Conservation (phyloP, 2,797 vertebrate genomes). For the Acanthurus lineatus region DNA sequence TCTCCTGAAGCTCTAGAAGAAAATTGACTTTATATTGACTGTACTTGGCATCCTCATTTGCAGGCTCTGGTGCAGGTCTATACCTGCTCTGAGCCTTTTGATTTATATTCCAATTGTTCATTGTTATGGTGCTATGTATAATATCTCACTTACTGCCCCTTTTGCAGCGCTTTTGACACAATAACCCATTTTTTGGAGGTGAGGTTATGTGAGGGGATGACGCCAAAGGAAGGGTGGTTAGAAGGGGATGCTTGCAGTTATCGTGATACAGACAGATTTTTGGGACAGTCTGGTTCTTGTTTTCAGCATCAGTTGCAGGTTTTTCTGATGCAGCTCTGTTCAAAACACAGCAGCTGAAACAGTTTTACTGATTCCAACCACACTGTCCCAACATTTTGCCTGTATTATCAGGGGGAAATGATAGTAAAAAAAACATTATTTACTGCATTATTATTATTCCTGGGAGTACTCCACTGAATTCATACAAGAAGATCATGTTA, state of each 20-base stretch:
- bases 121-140: not conserved
- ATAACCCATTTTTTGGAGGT: not conserved
- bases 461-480: no score
- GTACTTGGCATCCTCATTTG: not conserved
- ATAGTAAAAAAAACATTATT: not conserved
- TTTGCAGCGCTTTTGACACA: not conserved
- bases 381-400: constrained; percentile 4
- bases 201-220: not conserved
- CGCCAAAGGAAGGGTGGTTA: constrained; percentile 16
- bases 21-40: not conserved
- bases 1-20: not conserved
- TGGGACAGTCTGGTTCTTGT: constrained; percentile 17
- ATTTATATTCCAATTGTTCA: not conserved
- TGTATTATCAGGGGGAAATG: constrained; percentile 19
- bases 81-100: not conserved
- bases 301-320: constrained; percentile 12
- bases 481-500: no score
- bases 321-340: constrained; percentile 30
- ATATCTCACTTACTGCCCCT: not conserved
- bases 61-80: not conserved
- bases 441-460: no score
- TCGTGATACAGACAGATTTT: constrained; percentile 40
- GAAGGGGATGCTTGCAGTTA: constrained; percentile 34
- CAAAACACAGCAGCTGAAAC: constrained; percentile 28
- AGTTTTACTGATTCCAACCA: constrained; percentile 2